Conservation (phyloP, 2,888 invertebrate genomes). For the Caenorhabditis parvicauda region DNA sequence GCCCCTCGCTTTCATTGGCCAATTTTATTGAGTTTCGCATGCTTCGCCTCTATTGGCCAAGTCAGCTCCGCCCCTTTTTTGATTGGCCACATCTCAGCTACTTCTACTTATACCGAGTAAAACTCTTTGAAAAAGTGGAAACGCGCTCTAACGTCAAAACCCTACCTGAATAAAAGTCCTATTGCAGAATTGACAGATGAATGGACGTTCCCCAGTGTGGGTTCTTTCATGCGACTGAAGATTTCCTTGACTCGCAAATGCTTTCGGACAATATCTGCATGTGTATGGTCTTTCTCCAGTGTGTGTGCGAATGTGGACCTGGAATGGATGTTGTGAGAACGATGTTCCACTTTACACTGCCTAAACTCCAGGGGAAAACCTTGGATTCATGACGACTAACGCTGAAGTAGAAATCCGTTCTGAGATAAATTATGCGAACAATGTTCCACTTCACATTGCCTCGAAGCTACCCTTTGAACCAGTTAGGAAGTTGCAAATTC, state of each 20-base stretch:
- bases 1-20: too few relatives aligned
- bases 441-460: too few relatives aligned
- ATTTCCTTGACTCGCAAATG: slow-evolving; percentile 62
- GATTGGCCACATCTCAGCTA: too few relatives aligned
- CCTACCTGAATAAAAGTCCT: slow-evolving; percentile 59
- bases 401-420: too few relatives aligned
- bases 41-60: too few relatives aligned
- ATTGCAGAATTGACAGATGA: slow-evolving; percentile 50
- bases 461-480: too few relatives aligned
- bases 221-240: slow-evolving; percentile 61
- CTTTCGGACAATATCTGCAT: slow-evolving; percentile 59
- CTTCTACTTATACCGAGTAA: too few relatives aligned
- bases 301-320: slow-evolving; percentile 62
- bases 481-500: too few relatives aligned
- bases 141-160: neutral
- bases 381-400: neutral
- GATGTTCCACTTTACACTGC: neutral
- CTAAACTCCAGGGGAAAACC: neutral
- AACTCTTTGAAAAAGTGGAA: neutral
- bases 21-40: neutral
- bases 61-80: too few relatives aligned
- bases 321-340: slow-evolving; percentile 5
- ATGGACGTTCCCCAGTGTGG: slow-evolving; percentile 60
- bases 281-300: slow-evolving; percentile 60
- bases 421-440: too few relatives aligned